These are phyloP conservation scores for Hydrochoerus hydrochaeris DNA, from an alignment of 2,113 vertebrate genomes.

Conservation along the genomic window DNA sequence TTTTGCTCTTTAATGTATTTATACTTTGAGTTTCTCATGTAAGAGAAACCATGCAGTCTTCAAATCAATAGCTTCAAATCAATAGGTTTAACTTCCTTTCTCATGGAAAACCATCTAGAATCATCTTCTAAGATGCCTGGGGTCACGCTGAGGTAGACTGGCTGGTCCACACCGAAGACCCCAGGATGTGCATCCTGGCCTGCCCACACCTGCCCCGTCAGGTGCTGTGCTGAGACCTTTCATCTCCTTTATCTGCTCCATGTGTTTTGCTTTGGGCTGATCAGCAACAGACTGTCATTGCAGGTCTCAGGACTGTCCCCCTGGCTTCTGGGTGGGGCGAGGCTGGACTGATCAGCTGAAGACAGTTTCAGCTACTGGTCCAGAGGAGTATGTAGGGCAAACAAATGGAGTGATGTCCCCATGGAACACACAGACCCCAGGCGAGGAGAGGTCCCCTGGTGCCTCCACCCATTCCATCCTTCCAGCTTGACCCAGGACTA, in stretches of 20 bases:
- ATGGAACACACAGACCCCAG: rapidly evolving
- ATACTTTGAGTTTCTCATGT: background rate
- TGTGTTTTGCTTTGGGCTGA: background rate
- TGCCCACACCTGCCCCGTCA: rapidly evolving
- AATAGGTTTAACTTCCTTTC: background rate
- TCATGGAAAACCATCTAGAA: background rate
- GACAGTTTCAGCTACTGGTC: rapidly evolving
- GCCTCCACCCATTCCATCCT: background rate
- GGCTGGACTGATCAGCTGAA: background rate
- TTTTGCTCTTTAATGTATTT: background rate
- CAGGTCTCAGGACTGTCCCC: rapidly evolving
- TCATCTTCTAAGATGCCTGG: background rate
- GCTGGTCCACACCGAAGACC: background rate
- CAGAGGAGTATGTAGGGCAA: background rate
- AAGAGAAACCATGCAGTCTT: background rate
- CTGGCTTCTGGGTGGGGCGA: rapidly evolving
- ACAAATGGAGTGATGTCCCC: background rate
- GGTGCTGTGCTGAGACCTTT: background rate
- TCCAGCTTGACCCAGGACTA: background rate
- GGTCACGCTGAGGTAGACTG: background rate
- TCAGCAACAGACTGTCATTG: background rate
- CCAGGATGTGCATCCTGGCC: rapidly evolving
- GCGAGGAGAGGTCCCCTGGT: background rate
- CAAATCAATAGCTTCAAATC: background rate
- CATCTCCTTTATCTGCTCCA: rapidly evolving